Evolutionary conservation across 2,113 vertebrate species (phyloP).

Genomic region (Cottus gobio): DNA sequence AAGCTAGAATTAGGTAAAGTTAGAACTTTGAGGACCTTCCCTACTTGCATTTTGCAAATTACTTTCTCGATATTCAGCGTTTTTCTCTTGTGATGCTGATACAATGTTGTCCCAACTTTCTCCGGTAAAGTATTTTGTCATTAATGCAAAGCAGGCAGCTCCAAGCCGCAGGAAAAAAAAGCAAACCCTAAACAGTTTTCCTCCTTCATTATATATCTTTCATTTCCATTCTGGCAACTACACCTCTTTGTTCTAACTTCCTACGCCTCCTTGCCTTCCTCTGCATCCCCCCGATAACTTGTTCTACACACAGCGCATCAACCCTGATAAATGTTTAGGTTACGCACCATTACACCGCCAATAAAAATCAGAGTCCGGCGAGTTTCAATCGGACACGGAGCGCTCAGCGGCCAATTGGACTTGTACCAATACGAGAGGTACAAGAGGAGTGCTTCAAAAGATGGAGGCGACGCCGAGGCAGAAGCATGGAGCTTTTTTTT

Average conservation of each 20-base stretch:
- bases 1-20: slow-evolving; percentile 3
- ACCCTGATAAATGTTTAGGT: slow-evolving; percentile 85
- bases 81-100: neutral
- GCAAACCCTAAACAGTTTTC: slow-evolving; percentile 51
- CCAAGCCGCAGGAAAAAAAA: slow-evolving; percentile 59
- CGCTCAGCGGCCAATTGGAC: slow-evolving; percentile 65
- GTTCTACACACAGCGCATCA: slow-evolving; percentile 74
- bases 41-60: slow-evolving; percentile 15
- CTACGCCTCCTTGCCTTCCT: slow-evolving; percentile 45
- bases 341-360: slow-evolving; percentile 83
- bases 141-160: slow-evolving; percentile 46
- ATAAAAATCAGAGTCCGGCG: slow-evolving; percentile 81
- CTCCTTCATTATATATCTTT: slow-evolving; percentile 58
- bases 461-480: slow-evolving; percentile 39
- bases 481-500: slow-evolving; percentile 44
- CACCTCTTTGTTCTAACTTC: slow-evolving; percentile 55
- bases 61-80: slow-evolving; percentile 6
- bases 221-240: slow-evolving; percentile 61
- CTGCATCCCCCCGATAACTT: slow-evolving; percentile 70
- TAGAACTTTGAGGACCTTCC: neutral
- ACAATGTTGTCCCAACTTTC: slow-evolving; percentile 40
- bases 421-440: slow-evolving; percentile 41
- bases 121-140: slow-evolving; percentile 48
- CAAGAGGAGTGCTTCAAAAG: slow-evolving; percentile 35
- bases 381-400: slow-evolving; percentile 78